Conservation (phyloP, 2,113 vertebrate genomes). For the Lampris megalopsis region DNA sequence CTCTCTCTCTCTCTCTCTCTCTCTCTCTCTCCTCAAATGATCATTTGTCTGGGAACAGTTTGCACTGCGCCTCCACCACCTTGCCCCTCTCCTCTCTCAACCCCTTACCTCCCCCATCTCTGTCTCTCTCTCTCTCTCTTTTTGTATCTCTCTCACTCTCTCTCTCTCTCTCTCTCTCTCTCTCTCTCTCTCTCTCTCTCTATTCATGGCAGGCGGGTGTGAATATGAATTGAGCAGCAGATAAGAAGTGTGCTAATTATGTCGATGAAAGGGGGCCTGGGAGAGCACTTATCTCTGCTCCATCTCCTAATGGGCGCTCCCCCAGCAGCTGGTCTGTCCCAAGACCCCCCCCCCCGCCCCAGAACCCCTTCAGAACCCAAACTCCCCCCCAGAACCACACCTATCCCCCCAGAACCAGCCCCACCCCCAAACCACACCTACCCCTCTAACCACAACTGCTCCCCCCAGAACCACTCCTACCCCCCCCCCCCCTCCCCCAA, state of each 20-base stretch:
- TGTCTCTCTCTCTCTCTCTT: neutral
- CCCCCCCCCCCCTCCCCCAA: no score
- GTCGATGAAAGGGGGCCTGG: constrained; percentile 86
- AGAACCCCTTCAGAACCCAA: neutral
- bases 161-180: constrained; percentile 49
- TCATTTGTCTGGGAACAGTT: constrained; percentile 72
- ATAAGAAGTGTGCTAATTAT: constrained; percentile 90
- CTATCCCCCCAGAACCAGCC: constrained; percentile 38
- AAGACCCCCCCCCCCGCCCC: constrained; percentile 58
- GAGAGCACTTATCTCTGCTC: constrained; percentile 89
- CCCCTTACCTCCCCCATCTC: neutral
- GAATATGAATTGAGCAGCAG: constrained; percentile 86
- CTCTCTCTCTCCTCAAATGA: constrained; percentile 58
- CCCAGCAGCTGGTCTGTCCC: constrained; percentile 82
- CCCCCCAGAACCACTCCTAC: no score
- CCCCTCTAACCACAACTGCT: neutral
- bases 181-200: constrained; percentile 49
- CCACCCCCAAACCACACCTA: constrained; percentile 28
- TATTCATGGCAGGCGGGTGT: constrained; percentile 83
- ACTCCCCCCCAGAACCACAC: constrained; percentile 16
- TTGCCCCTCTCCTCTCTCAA: neutral
- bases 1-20: constrained; percentile 50
- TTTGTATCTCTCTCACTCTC: neutral
- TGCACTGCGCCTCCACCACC: constrained; percentile 60
- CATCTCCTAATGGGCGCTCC: constrained; percentile 88